Evolutionary conservation across 2,113 vertebrate species (phyloP).

Genomic region (Indicator maculatus): DNA sequence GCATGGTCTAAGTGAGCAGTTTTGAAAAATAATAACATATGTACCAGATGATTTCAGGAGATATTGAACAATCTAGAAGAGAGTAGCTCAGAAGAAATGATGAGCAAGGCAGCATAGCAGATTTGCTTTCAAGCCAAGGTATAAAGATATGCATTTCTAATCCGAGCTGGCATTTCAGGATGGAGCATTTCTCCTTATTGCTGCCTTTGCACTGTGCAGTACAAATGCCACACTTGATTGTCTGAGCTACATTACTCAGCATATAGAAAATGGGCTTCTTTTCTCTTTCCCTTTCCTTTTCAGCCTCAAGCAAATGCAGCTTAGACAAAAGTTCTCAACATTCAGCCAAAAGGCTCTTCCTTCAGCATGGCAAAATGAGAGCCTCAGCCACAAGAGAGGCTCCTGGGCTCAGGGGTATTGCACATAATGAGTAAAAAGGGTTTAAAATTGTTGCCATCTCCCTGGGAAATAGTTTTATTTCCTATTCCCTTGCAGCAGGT

Average conservation of each 20-base stretch:
- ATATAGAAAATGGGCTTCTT: not conserved
- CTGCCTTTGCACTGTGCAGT: not conserved
- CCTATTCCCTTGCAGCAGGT: not conserved
- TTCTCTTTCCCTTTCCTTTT: not conserved
- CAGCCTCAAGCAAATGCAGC: not conserved
- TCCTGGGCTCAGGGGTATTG: not conserved
- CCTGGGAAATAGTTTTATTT: not conserved
- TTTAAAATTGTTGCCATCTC: not conserved
- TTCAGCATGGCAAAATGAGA: not conserved
- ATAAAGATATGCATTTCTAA: conserved; percentile 2
- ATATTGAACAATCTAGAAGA: conserved; percentile 16
- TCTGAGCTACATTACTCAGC: not conserved
- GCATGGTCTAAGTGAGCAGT: not conserved
- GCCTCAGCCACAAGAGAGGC: accelerated
- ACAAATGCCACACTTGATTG: conserved; percentile 1
- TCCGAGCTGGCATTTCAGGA: not conserved
- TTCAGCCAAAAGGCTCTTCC: not conserved
- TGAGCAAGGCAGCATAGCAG: not conserved
- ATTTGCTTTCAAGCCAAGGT: not conserved
- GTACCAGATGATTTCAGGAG: conserved; percentile 1
- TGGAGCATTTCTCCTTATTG: conserved; percentile 11
- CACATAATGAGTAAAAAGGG: not conserved
- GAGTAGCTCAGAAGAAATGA: not conserved
- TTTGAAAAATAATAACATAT: conserved; percentile 3
- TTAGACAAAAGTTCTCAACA: conserved; percentile 1